Evolutionary conservation across 2,888 invertebrate genomes (phyloP).

Genomic region (Synergus japonicus): DNA sequence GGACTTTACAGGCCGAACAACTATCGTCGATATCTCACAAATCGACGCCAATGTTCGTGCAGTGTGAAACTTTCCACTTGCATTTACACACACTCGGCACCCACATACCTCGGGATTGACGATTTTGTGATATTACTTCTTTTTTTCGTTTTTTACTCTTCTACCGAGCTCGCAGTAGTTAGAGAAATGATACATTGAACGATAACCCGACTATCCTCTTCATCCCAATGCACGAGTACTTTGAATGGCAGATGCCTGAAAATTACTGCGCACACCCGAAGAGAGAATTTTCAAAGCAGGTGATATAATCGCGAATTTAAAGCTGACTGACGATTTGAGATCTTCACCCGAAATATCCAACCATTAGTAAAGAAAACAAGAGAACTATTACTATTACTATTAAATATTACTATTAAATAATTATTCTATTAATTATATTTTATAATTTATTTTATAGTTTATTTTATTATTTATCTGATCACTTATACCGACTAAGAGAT

Average conservation of each 20-base stretch:
- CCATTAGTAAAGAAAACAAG: background rate
- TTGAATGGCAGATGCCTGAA: constrained; percentile 49
- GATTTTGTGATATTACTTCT: constrained; percentile 52
- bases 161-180: constrained; percentile 52
- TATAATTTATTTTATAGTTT: too few species aligned
- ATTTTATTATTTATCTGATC: too few species aligned
- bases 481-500: background rate
- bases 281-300: constrained; percentile 70
- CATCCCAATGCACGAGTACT: constrained; percentile 54
- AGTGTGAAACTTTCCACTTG: constrained; percentile 35
- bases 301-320: constrained; percentile 55
- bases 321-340: constrained; percentile 11
- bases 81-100: constrained; percentile 33
- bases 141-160: constrained; percentile 45
- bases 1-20: constrained; percentile 31
- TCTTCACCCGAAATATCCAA: constrained; percentile 1
- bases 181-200: constrained; percentile 53
- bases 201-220: constrained; percentile 47
- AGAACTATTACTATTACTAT: too few species aligned
- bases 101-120: constrained; percentile 50
- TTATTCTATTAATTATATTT: too few species aligned
- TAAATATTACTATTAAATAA: too few species aligned
- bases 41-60: constrained; percentile 30
- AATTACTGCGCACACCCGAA: constrained; percentile 50
- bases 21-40: constrained; percentile 35